Evolutionary conservation across 1,140 invertebrate species (phyloP), one percentile per base, ranked within the genome.

Genomic region (Pristionchus pacificus): DNA sequence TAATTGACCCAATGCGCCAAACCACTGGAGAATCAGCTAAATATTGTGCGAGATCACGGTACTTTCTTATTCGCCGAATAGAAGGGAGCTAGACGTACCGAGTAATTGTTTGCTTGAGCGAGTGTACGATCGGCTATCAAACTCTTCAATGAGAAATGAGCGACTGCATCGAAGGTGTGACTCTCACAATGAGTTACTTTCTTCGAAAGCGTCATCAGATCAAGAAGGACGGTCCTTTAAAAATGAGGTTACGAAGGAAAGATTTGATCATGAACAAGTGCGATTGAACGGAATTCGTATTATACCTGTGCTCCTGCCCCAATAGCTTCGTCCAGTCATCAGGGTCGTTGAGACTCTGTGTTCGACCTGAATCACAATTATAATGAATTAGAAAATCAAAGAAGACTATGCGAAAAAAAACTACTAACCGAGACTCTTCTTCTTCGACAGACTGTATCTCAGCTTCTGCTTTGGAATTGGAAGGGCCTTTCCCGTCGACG

Each of bases 101-200:
- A n/a, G n/a, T n/a, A n/a, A 19, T 49, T 10, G 38, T 49, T 49
- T 49, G 38, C 19, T 49, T 6, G 19, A 2, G 65, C 65, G 3
- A 73, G 31, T 57, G 71, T 63, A 3, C 71, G 19, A 49, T 73
- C 71, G 13, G 65, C 71, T 25, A 73, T 73, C 13, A 73, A 38
- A 60, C 71, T 73, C 38, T 68, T 68, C 65, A 73, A 28, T 2
- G 65, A 70, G 38, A 73, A 73, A 3, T 68, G 38, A 15, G 57
- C 58, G 2, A 73, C 66, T 58, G 59, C 65, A 27, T 73, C 71
- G 49, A 49, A 73, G n/a, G 61, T 68, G 29, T 14, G 27, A 24
- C 38, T 10, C 29, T 61, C 60, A 24, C 6, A 10, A 14, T 61
- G 10, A 67, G 27, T 15, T 27, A 69, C 27, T 10, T 19, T 66